Evolutionary conservation across 2,888 invertebrate genomes (phyloP), one percentile per base, ranked within the genome.

Genomic region (Helicoverpa assulta): DNA sequence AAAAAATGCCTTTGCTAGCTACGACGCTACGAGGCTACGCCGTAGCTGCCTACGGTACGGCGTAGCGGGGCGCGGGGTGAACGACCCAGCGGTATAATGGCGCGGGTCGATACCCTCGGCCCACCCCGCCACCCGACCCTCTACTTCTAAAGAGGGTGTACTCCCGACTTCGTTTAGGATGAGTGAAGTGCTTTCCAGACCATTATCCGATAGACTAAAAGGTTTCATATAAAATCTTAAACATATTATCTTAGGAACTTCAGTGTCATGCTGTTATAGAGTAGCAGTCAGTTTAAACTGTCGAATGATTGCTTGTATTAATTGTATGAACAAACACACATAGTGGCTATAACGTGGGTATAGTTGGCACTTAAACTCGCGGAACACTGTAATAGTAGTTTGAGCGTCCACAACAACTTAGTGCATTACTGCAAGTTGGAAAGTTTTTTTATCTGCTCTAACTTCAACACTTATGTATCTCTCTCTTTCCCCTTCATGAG

Each of bases 81-180:
- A 94, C 88, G 94, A 91, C 94, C 94, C 86, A 85, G 84, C 84
- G 88, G 85, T 86, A 86, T 88, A 89, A 90, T 88, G 87, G 88
- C 86, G 88, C 88, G 87, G 94, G 94, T 95, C 95, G 95, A 94
- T 95, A 95, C 85, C 92, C 91, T 83, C 81, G 71, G 77, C 79
- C 73, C 84, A 76, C 83, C 73, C 81, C 68, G 61, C 73, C 67
- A 50, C 80, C 73, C 76, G 73, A 69, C 78, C 76, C 74, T 67
- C 76, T 70, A 80, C 83, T 82, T 79, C 80, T 85, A 85, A 84
- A 87, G 85, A 85, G 86, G 86, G 87, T 85, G 83, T 85, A 85
- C 83, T 85, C 85, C 88, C 85, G 84, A 82, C 85, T 86, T 84
- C 86, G 85, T 85, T 86, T 88, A 87, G 88, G 91, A 89, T 88